phyloP scores from a whole-genome alignment of 2,797 vertebrate genomes.

The Lepilemur ruficaudatus region DNA sequence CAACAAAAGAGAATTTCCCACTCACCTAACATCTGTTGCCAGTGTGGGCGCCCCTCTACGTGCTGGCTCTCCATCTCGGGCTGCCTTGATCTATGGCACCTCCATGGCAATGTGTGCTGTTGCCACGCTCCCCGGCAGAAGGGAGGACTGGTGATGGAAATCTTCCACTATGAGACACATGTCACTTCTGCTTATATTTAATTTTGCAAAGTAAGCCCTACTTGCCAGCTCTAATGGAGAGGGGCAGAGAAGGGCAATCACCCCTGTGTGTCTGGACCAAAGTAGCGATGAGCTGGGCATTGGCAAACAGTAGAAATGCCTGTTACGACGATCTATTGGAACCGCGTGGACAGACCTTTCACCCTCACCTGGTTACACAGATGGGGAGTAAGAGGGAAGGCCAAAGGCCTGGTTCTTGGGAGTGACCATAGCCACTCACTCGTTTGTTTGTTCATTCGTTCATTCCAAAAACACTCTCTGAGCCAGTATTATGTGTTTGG shows the following conservation, averaged over 20 bases:
- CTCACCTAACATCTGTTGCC: neutral
- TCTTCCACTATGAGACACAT: neutral
- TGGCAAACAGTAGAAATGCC: neutral
- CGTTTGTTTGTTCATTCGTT: neutral
- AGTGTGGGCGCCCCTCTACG: accelerated
- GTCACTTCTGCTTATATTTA: neutral
- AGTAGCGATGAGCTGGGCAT: neutral
- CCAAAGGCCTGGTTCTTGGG: neutral
- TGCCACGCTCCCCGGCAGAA: neutral
- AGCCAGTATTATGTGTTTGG: neutral
- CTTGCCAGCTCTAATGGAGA: neutral
- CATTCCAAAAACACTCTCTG: neutral
- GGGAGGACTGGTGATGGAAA: neutral
- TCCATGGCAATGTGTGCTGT: neutral
- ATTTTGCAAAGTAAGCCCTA: neutral
- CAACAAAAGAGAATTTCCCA: neutral
- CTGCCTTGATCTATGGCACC: neutral
- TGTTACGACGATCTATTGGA: neutral
- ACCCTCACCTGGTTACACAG: neutral
- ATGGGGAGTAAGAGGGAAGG: neutral
- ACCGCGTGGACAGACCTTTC: neutral
- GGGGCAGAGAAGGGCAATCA: neutral
- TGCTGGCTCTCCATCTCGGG: neutral
- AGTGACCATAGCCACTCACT: neutral
- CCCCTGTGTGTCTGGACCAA: neutral